Conservation (phyloP, 30 jellyfish, hydroid and myxozoan species). For the Pseudorhiza aurosa region DNA sequence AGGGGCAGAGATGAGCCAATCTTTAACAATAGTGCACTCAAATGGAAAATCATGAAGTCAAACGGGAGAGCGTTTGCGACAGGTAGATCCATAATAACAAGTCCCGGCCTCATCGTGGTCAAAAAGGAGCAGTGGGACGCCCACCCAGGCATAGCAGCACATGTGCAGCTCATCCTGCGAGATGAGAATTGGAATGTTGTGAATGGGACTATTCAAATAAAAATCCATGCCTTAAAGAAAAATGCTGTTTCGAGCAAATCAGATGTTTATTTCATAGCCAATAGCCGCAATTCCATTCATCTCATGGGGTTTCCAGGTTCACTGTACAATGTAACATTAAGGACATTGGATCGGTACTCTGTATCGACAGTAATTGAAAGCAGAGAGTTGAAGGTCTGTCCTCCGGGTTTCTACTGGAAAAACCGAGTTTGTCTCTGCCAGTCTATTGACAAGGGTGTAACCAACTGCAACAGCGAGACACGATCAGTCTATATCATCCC, state of each 20-base stretch:
- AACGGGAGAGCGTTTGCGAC: slow-evolving; percentile 12
- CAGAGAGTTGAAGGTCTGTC: slow-evolving; percentile 53
- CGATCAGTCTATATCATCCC: slow-evolving; percentile 28
- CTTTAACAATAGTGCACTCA: slow-evolving; percentile 37
- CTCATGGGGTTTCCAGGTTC: slow-evolving; percentile 32
- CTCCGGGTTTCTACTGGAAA: slow-evolving; percentile 60
- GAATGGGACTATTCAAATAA: slow-evolving; percentile 42
- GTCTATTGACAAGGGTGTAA: slow-evolving; percentile 57
- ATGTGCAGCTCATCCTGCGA: slow-evolving; percentile 23
- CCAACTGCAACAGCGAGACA: slow-evolving; percentile 13
- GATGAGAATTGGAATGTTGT: slow-evolving; percentile 73
- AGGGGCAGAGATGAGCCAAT: slow-evolving; percentile 44
- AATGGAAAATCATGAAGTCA: slow-evolving; percentile 59
- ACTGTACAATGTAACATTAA: slow-evolving; percentile 8
- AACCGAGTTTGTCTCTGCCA: slow-evolving; percentile 26
- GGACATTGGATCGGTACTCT: slow-evolving; percentile 52
- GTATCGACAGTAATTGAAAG: background rate
- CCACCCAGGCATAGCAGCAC: slow-evolving; percentile 53
- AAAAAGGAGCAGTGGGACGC: slow-evolving; percentile 60
- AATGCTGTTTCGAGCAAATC: background rate
- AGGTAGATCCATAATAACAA: slow-evolving; percentile 41
- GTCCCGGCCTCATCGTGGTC: slow-evolving; percentile 37
- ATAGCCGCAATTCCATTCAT: background rate
- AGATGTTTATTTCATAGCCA: background rate
- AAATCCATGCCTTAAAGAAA: background rate